Evolutionary conservation across 2,888 invertebrate genomes (phyloP).

Genomic region (Pegoplata infirma): DNA sequence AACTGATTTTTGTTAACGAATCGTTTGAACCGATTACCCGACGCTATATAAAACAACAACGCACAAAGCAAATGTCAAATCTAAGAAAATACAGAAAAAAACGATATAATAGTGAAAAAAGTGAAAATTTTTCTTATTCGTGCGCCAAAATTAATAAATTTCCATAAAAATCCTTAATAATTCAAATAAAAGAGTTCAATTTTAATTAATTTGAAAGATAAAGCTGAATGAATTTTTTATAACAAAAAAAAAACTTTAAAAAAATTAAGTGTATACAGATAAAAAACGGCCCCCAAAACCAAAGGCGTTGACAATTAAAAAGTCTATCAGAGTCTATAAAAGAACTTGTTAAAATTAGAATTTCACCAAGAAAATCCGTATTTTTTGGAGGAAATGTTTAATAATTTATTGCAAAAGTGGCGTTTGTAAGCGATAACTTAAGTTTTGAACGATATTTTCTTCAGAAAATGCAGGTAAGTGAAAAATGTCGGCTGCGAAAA

Average conservation of each 20-base stretch:
- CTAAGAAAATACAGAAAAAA: conserved; percentile 32
- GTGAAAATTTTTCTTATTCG: conserved; percentile 44
- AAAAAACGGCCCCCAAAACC: background rate
- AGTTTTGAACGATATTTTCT: conserved; percentile 77
- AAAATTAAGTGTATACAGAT: background rate
- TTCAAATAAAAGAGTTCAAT: conserved; percentile 13
- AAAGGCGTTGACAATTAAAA: conserved; percentile 23
- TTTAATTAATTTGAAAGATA: conserved; percentile 9
- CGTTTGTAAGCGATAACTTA: conserved; percentile 76
- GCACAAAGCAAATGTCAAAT: conserved; percentile 37
- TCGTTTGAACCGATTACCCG: background rate
- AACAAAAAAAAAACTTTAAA: too few species aligned
- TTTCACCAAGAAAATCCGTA: conserved; percentile 57
- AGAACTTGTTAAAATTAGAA: conserved; percentile 34
- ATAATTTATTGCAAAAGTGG: conserved; percentile 75
- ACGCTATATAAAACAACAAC: conserved; percentile 4
- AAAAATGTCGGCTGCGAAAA: too few species aligned
- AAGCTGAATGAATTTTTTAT: too few species aligned
- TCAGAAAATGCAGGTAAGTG: conserved; percentile 76
- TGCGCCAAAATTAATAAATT: conserved; percentile 53
- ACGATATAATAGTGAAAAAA: conserved; percentile 30
- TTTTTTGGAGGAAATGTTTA: conserved; percentile 70
- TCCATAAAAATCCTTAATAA: background rate
- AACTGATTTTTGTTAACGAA: too few species aligned
- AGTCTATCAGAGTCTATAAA: conserved; percentile 1